Evolutionary conservation across 2,888 invertebrate genomes (phyloP).

Genomic region (Rhopalosiphum nymphaeae): DNA sequence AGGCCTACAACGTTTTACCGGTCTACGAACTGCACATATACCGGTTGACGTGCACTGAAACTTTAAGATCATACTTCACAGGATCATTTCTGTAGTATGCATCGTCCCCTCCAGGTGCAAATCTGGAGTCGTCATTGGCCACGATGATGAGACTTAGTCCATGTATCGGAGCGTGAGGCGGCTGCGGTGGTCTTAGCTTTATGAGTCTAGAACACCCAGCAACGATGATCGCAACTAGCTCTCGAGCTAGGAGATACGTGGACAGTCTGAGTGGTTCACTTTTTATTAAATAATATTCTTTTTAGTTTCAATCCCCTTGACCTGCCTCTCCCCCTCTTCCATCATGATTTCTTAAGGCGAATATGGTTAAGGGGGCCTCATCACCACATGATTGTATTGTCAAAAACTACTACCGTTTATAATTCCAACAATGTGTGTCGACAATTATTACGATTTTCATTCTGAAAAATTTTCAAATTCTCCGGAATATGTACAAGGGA

Average conservation of each 20-base stretch:
- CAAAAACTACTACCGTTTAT: no score
- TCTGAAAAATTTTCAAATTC: no score
- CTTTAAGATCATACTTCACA: conserved; percentile 59
- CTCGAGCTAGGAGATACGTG: background rate
- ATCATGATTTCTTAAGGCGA: no score
- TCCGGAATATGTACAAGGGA: no score
- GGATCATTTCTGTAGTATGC: conserved; percentile 65
- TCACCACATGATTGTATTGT: no score
- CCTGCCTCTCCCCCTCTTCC: no score
- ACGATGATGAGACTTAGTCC: conserved; percentile 56
- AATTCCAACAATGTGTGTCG: no score
- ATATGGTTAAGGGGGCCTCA: no score
- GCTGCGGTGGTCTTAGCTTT: background rate
- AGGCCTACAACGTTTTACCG: background rate
- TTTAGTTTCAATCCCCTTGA: no score
- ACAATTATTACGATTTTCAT: no score
- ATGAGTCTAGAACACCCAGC: background rate
- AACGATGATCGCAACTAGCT: conserved; percentile 55
- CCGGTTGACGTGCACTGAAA: rapidly evolving
- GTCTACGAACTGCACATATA: background rate
- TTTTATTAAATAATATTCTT: background rate
- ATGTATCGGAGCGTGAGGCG: conserved; percentile 48
- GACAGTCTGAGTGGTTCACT: conserved; percentile 56
- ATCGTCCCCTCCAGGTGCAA: conserved; percentile 64
- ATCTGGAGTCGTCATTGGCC: conserved; percentile 57